Percentiles rank a stretch among this genome's conserved stretches.
Evolutionary conservation across 2,797 vertebrate genomes (phyloP).

Genomic region (Etheostoma nigrum): DNA sequence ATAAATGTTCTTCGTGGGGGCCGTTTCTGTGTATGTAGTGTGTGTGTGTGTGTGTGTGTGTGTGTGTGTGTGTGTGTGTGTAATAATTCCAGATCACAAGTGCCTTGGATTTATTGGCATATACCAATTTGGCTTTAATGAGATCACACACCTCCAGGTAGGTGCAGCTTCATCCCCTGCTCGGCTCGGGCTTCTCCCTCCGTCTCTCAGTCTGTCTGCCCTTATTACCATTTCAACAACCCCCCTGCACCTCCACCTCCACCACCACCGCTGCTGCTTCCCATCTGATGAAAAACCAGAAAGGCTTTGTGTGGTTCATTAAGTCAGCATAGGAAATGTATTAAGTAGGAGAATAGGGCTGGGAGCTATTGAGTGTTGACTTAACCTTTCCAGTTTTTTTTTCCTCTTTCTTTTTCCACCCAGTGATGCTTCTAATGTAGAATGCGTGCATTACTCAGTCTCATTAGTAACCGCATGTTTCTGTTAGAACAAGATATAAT

Average conservation of each 20-base stretch:
- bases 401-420: constrained; percentile 34
- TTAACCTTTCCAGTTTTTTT: constrained; percentile 79
- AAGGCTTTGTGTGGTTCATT: constrained; percentile 99
- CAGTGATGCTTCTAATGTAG: constrained; percentile 67
- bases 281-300: constrained; percentile 96
- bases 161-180: constrained; percentile 82
- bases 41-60: constrained; percentile 54
- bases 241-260: constrained; percentile 71
- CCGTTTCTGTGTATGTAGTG: constrained; percentile 57
- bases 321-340: constrained; percentile 99
- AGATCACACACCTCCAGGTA: constrained; percentile 97
- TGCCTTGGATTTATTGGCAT: constrained; percentile 92
- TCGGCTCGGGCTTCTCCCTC: constrained; percentile 67
- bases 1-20: constrained; percentile 76
- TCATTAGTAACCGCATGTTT: constrained; percentile 68
- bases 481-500: constrained; percentile 57
- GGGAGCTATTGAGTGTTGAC: constrained; percentile 82
- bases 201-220: constrained; percentile 76
- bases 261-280: constrained; percentile 73
- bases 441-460: constrained; percentile 62
- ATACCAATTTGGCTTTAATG: constrained; percentile 98
- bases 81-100: constrained; percentile 93
- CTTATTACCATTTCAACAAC: constrained; percentile 95
- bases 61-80: constrained; percentile 70
- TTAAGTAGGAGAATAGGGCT: constrained; percentile 92